Evolutionary conservation across 2,113 vertebrate genomes (phyloP).

Genomic region (Etheostoma spectabile): DNA sequence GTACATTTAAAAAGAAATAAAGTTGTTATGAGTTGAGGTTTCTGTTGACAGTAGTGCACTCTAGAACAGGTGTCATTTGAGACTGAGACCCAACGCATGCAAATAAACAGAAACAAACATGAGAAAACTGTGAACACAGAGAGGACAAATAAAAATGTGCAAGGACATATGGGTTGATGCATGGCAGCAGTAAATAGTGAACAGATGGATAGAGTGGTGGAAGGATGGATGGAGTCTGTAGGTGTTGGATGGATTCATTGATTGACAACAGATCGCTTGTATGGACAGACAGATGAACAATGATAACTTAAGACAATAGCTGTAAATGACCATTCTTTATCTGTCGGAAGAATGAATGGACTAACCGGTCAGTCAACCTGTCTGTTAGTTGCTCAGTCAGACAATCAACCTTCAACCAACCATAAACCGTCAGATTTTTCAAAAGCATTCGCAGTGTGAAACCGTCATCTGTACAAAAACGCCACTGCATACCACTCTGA

Average conservation of each 20-base stretch:
- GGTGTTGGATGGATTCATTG: constrained; percentile 5
- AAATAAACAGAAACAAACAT: constrained; percentile 57
- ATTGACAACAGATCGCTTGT: constrained; percentile 12
- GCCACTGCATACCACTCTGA: background rate
- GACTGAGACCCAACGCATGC: constrained; percentile 65
- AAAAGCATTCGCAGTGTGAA: constrained; percentile 8
- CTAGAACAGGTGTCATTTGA: constrained; percentile 62
- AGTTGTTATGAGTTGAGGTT: background rate
- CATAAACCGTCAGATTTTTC: background rate
- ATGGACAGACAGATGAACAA: constrained; percentile 42
- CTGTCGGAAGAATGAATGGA: constrained; percentile 5
- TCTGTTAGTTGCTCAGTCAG: background rate
- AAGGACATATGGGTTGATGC: constrained; percentile 50
- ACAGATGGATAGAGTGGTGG: constrained; percentile 22
- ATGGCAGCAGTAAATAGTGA: constrained; percentile 9
- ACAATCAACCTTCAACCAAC: constrained; percentile 16
- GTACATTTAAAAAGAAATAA: background rate
- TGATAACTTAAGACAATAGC: background rate
- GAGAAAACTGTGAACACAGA: constrained; percentile 52
- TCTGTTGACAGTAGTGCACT: constrained; percentile 51
- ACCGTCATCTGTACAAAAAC: background rate
- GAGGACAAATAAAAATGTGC: constrained; percentile 69
- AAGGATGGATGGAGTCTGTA: constrained; percentile 5
- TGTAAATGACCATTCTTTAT: constrained; percentile 22
- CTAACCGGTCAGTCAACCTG: constrained; percentile 8